Conservation (phyloP, 2,113 vertebrate species). For the Passer montanus region DNA sequence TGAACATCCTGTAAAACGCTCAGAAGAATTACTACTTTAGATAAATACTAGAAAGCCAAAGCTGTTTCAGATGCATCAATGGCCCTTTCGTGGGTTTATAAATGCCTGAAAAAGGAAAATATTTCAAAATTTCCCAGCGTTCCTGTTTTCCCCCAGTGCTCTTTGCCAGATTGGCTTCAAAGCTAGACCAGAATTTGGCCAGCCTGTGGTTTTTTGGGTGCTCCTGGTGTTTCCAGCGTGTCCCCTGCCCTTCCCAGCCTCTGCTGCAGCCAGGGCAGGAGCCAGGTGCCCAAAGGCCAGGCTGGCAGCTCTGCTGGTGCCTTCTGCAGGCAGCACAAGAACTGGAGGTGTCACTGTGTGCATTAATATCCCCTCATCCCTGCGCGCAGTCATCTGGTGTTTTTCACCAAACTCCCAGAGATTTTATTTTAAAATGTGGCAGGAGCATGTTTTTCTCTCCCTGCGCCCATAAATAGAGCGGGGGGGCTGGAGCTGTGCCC, state of each 20-base stretch:
- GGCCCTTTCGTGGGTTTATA: background rate
- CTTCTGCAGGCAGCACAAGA: background rate
- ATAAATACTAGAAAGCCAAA: background rate
- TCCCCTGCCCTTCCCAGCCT: background rate
- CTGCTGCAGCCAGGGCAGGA: background rate
- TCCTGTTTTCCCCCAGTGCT: background rate
- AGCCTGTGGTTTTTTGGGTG: background rate
- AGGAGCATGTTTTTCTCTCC: constrained; percentile 6
- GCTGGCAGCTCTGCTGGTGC: background rate
- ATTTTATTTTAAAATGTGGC: constrained; percentile 15
- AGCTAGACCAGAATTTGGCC: background rate
- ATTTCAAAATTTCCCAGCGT: background rate
- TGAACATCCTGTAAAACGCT: background rate
- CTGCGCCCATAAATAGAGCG: background rate
- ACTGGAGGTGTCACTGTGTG: constrained; percentile 48
- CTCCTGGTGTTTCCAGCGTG: rapidly evolving
- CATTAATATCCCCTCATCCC: background rate
- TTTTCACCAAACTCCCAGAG: background rate
- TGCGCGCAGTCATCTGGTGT: background rate
- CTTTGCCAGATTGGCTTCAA: background rate
- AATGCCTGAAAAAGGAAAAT: background rate
- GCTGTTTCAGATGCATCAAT: background rate
- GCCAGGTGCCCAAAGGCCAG: background rate
- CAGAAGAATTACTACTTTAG: background rate
- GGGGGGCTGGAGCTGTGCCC: constrained; percentile 11